Percentiles rank a stretch among this genome's conserved stretches.
Evolutionary conservation across 2,888 invertebrate species (phyloP).

Genomic region (Tholera decimalis): DNA sequence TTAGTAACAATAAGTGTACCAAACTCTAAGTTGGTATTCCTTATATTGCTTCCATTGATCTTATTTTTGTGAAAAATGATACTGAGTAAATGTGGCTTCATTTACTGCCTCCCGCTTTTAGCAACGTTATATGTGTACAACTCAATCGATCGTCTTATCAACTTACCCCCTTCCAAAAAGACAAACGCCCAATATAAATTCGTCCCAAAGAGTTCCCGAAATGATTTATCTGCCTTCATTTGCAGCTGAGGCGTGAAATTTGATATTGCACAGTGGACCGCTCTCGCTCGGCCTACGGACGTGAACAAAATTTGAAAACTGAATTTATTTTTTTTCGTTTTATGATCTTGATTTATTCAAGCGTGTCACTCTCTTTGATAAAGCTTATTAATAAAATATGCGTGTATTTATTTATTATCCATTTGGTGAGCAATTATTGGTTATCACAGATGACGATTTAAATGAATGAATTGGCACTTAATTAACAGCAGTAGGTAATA

Average conservation of each 20-base stretch:
- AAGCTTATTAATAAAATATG: not conserved
- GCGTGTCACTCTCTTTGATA: not conserved
- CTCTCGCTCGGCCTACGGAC: conserved; percentile 7
- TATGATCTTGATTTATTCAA: conserved; percentile 1
- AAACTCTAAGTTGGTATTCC: no score
- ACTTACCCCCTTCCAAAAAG: conserved; percentile 17
- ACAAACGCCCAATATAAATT: conserved; percentile 2
- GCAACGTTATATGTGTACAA: not conserved
- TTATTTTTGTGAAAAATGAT: no score
- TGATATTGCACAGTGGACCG: conserved; percentile 52
- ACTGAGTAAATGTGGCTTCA: no score
- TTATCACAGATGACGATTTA: not conserved
- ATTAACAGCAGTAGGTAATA: no score
- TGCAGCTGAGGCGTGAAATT: conserved; percentile 60
- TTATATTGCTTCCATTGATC: no score
- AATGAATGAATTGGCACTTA: not conserved
- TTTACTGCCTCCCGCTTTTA: no score
- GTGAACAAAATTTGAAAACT: conserved; percentile 33
- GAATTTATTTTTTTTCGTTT: conserved; percentile 13
- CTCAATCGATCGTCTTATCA: not conserved
- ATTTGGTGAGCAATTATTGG: not conserved
- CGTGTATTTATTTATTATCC: not conserved
- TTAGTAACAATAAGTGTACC: no score
- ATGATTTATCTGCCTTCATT: conserved; percentile 54
- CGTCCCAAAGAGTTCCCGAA: conserved; percentile 17